Conservation (phyloP, 1,140 invertebrate genomes). For the Linepithema humile region DNA sequence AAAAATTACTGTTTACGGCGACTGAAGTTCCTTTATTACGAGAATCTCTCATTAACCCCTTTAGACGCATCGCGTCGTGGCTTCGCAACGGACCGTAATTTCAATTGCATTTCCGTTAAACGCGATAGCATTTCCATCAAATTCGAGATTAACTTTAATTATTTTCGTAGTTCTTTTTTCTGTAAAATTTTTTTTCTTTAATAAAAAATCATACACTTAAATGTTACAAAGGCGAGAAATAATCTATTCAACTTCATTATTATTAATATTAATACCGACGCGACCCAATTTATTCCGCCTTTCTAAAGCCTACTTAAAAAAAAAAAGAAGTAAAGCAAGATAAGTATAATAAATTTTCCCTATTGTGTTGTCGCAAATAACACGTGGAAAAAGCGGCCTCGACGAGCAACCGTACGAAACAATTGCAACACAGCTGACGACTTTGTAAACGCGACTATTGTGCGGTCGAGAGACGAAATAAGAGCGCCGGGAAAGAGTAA, state of each 20-base stretch:
- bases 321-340: background rate
- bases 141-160: no score
- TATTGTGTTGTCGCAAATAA: slow-evolving; percentile 32
- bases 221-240: background rate
- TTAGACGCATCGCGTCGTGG: background rate
- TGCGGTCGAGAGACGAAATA: slow-evolving; percentile 35
- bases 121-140: no score
- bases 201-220: background rate
- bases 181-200: no score
- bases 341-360: slow-evolving; percentile 32
- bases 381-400: slow-evolving; percentile 18
- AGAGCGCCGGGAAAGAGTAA: slow-evolving; percentile 35
- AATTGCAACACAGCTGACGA: slow-evolving; percentile 5
- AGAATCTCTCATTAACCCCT: background rate
- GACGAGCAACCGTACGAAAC: slow-evolving; percentile 14
- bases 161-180: background rate
- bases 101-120: background rate
- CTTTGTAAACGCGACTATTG: background rate
- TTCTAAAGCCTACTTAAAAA: slow-evolving; percentile 30
- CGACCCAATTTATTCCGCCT: slow-evolving; percentile 18
- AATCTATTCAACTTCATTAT: no score
- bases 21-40: background rate
- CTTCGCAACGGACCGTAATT: background rate
- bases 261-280: no score
- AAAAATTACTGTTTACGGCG: background rate